A percentile compares a stretch with the other conserved stretches of the same genome.
phyloP scores from a whole-genome alignment of 2,888 invertebrate species.

The Schizotus pectinicornis region DNA sequence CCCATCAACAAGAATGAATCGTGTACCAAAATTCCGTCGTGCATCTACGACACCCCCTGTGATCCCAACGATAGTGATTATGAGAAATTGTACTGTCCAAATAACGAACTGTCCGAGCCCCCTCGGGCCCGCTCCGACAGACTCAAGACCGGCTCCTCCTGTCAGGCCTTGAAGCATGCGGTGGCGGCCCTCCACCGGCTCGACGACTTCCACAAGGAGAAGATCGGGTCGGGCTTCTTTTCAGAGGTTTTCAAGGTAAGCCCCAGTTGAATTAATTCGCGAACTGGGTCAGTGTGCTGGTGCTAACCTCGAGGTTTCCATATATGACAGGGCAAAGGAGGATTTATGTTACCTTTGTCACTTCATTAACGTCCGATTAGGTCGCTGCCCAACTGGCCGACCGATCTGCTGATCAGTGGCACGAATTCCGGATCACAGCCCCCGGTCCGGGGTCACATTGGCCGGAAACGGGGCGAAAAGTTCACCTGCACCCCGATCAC shows the following conservation, averaged over 20 bases:
- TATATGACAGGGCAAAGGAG: constrained; percentile 23
- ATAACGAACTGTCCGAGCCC: constrained; percentile 57
- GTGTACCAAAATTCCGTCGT: constrained; percentile 46
- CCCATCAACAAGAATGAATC: constrained; percentile 47
- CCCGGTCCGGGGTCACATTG: not conserved
- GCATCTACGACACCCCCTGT: constrained; percentile 57
- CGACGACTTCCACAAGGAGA: constrained; percentile 92
- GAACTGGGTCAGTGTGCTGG: constrained; percentile 37
- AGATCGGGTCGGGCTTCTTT: constrained; percentile 95
- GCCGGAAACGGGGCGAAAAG: no score
- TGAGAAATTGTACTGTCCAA: constrained; percentile 54
- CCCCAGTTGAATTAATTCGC: constrained; percentile 30
- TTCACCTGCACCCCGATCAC: no score
- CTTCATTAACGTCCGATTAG: constrained; percentile 13
- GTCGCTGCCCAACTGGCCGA: not conserved
- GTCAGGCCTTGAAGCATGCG: constrained; percentile 88
- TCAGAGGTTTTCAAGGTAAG: constrained; percentile 97
- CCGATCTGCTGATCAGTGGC: not conserved
- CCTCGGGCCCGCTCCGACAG: constrained; percentile 59
- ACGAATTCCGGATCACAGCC: not conserved
- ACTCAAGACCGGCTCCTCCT: constrained; percentile 77
- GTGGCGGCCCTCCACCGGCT: constrained; percentile 90
- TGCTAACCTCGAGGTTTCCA: constrained; percentile 37
- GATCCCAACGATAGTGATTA: constrained; percentile 56
- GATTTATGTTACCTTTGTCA: constrained; percentile 17